Evolutionary conservation across 2,888 invertebrate species (phyloP).

Genomic region (Nephrotoma flavescens): DNA sequence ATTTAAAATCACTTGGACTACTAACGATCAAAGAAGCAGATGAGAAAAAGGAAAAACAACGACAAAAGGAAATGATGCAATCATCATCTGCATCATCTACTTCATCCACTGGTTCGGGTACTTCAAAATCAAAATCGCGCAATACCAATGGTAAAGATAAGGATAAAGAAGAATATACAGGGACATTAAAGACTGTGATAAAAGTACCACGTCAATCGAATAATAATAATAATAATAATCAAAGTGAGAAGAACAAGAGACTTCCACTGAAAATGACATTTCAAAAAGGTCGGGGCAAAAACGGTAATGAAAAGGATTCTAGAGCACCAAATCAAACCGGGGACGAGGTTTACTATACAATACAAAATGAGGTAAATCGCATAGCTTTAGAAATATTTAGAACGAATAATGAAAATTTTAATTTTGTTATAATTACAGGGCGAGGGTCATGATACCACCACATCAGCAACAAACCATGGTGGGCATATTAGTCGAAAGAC

Average conservation of each 20-base stretch:
- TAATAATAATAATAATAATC: background rate
- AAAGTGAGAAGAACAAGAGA: constrained; percentile 22
- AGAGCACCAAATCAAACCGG: constrained; percentile 18
- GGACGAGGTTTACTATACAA: constrained; percentile 47
- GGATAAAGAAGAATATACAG: constrained; percentile 44
- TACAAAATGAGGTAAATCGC: constrained; percentile 50
- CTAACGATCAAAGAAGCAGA: constrained; percentile 61
- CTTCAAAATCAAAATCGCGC: constrained; percentile 1
- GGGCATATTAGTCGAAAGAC: constrained; percentile 50
- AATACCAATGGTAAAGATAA: constrained; percentile 11
- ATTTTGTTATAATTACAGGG: constrained; percentile 29
- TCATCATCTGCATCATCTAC: background rate
- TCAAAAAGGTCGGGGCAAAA: constrained; percentile 50
- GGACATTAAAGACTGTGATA: constrained; percentile 71
- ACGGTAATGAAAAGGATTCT: constrained; percentile 32
- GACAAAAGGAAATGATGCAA: constrained; percentile 32
- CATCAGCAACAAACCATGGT: constrained; percentile 36
- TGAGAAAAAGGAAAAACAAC: constrained; percentile 42
- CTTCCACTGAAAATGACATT: constrained; percentile 66
- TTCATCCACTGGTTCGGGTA: background rate
- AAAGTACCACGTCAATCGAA: constrained; percentile 45
- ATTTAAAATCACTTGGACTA: constrained; percentile 57
- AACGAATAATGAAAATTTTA: background rate
- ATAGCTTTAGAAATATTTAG: background rate
- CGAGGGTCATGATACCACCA: constrained; percentile 29